These are phyloP conservation scores for Andricus curvator DNA, from an alignment of 2,888 invertebrate genomes.

Conservation along the genomic window DNA sequence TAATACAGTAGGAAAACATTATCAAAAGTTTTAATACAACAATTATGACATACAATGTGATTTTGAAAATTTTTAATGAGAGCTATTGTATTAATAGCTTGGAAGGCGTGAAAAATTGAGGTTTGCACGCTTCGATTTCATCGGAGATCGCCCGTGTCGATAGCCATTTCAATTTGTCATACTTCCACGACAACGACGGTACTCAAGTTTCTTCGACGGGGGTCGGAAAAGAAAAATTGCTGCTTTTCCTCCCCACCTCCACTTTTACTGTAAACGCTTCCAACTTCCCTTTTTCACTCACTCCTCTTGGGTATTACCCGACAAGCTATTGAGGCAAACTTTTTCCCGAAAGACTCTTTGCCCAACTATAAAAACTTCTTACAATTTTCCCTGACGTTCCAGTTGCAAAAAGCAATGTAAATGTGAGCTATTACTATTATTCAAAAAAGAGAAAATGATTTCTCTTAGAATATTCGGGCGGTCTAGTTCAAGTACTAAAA, in stretches of 20 bases:
- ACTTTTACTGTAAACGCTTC: conserved; percentile 44
- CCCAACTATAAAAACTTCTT: conserved; percentile 62
- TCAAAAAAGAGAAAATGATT: neutral
- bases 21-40: too few species aligned
- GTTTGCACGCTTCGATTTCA: conserved; percentile 40
- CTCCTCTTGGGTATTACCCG: conserved; percentile 39
- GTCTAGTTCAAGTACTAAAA: neutral
- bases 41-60: neutral
- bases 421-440: conserved; percentile 11
- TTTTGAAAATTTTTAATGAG: neutral
- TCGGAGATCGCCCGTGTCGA: conserved; percentile 61
- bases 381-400: conserved; percentile 57
- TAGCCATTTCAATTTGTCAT: conserved; percentile 68
- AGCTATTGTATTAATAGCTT: neutral
- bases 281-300: conserved; percentile 25
- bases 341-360: conserved; percentile 55
- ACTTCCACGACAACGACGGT: conserved; percentile 50
- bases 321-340: conserved; percentile 37
- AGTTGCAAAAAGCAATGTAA: conserved; percentile 29
- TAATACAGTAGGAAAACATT: too few species aligned
- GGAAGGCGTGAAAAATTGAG: conserved; percentile 7
- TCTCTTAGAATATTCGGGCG: neutral
- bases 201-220: conserved; percentile 30
- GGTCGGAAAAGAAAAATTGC: conserved; percentile 60
- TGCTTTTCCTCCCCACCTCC: conserved; percentile 48